A percentile compares a stretch with the other conserved stretches of the same genome.
These are phyloP conservation scores for Hemiscyllium ocellatum DNA, from an alignment of 2,113 vertebrate species.

Conservation along the genomic window DNA sequence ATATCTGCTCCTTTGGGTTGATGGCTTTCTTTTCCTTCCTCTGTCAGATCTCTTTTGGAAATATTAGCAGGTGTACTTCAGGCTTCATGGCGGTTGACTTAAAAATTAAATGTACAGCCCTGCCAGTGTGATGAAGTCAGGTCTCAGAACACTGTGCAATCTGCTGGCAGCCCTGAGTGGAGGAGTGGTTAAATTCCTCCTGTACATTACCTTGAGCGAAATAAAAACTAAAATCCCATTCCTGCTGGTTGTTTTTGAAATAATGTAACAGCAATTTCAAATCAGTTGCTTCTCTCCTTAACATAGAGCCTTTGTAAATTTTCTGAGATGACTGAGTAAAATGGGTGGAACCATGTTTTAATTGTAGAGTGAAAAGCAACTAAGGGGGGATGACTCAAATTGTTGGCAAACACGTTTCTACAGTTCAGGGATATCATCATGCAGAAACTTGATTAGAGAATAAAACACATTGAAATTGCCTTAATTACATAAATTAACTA, in stretches of 20 bases:
- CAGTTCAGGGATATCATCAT: neutral
- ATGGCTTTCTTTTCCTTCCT: neutral
- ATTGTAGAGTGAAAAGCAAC: neutral
- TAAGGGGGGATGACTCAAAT: neutral
- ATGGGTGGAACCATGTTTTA: neutral
- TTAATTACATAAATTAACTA: constrained; percentile 5
- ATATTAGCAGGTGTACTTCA: neutral
- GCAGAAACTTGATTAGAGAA: constrained; percentile 2
- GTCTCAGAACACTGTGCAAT: neutral
- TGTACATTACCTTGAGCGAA: neutral
- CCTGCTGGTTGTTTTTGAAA: neutral
- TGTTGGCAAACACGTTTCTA: constrained; percentile 11
- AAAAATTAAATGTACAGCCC: neutral
- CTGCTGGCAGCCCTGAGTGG: neutral
- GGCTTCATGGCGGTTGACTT: neutral
- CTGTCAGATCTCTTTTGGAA: neutral
- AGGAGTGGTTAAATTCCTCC: neutral
- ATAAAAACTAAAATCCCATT: neutral
- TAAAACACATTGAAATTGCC: constrained; percentile 15
- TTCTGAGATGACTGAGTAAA: neutral
- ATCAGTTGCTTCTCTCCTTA: neutral
- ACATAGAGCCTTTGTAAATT: neutral
- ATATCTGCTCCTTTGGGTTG: neutral
- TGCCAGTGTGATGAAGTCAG: neutral
- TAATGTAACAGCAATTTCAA: neutral